Evolutionary conservation across 1,140 invertebrate species (phyloP), one percentile per base, ranked within the genome.

Genomic region (Linepithema humile): DNA sequence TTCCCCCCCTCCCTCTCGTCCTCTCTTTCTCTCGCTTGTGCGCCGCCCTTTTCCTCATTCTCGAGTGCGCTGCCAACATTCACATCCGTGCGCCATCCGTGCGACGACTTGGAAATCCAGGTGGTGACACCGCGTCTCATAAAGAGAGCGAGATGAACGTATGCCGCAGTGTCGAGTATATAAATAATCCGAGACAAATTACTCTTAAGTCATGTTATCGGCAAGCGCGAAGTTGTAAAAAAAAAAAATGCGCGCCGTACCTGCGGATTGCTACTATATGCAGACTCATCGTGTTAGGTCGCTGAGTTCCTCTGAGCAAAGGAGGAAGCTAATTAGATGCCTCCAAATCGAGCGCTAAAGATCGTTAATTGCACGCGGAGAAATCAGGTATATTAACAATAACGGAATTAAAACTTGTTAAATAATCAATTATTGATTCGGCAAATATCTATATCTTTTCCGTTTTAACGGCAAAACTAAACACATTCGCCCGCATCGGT

Each of bases 141-240:
- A 80, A 80, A 80, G 50, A 69, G 62, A 80, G 75, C 64, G 75
- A 80, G 75, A 80, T 64, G 75, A 55, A 23, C 35, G 48, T 23
- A 67, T 62, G 75, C 48, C 75, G 75, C 48, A 69, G 62, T 69
- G 75, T 80, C 75, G 75, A 80, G 75, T 80, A 50, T 45, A 69
- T 55, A 69, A 80, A 80, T 80, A 80, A 80, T 80, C 75, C 62
- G 75, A 53, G 78, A 75, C 65, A 75, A 73, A 82, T 82, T 82
- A 82, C 78, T 73, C 38, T 75, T 74, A 82, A 82, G 70, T 82
- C 78, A 62, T 75, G 78, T 82, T 82, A 82, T 82, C 78, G 67
- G 70, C 78, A 38, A 73, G 53, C 60, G 45, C 48, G 75, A 17
- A 35, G 64, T 78, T 69, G 62, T 55, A 55, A 80, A 64, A 69